These are phyloP conservation scores for Ctenicera cuprea DNA, from an alignment of 2,888 invertebrate species.

Conservation along the genomic window DNA sequence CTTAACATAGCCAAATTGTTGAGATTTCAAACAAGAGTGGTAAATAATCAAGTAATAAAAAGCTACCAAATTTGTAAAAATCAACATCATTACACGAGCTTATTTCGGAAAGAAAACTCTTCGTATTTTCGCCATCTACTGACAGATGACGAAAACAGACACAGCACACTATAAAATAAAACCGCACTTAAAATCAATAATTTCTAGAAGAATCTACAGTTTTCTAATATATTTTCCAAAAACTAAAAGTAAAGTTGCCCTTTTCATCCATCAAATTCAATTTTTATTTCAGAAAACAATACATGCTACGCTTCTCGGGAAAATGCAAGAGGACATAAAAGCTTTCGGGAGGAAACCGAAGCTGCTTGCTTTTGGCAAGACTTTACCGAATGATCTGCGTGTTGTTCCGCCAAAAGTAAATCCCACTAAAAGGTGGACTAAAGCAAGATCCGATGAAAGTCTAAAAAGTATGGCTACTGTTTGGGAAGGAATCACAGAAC, in stretches of 20 bases:
- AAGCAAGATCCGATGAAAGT: conserved; percentile 76
- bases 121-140: neutral
- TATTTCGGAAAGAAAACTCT: too few species aligned
- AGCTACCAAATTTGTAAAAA: too few species aligned
- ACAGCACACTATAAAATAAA: neutral
- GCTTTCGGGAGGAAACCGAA: conserved; percentile 62
- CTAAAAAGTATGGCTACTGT: conserved; percentile 78
- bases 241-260: neutral
- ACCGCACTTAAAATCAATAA: neutral
- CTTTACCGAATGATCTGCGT: conserved; percentile 74
- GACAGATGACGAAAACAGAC: neutral
- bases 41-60: too few species aligned
- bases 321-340: conserved; percentile 52
- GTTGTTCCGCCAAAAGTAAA: conserved; percentile 75
- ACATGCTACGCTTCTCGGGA: conserved; percentile 45
- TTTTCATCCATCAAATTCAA: neutral
- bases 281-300: conserved; percentile 48
- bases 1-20: too few species aligned
- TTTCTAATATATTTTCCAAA: neutral
- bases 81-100: too few species aligned
- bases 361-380: conserved; percentile 74
- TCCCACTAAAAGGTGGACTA: conserved; percentile 75
- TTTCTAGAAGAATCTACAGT: neutral
- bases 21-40: too few species aligned
- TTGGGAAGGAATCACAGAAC: conserved; percentile 78